Conservation (phyloP, 2,113 vertebrate genomes). For the Callorhinus ursinus region DNA sequence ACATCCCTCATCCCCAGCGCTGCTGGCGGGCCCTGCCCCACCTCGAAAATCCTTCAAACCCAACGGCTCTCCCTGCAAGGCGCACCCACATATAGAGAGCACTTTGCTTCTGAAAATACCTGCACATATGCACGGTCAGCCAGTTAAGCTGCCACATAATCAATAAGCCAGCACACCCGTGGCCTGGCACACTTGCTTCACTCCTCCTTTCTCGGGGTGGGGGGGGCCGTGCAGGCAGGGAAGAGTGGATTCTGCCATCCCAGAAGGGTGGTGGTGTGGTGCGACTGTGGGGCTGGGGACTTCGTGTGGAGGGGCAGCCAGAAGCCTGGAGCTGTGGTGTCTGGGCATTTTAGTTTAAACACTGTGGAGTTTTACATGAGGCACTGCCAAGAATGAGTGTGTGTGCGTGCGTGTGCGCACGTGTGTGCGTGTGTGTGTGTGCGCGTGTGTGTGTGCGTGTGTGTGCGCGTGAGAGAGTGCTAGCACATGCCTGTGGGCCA, state of each 20-base stretch:
- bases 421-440: background rate
- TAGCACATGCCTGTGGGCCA: too few species aligned
- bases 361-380: background rate
- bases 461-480: background rate
- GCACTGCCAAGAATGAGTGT: background rate
- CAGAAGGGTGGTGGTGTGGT: background rate
- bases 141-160: background rate
- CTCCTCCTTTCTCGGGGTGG: background rate
- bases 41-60: background rate
- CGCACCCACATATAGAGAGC: accelerated
- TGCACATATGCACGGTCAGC: background rate
- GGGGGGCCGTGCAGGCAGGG: background rate
- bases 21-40: background rate
- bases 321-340: background rate
- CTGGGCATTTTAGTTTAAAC: background rate
- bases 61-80: background rate
- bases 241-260: background rate
- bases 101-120: conserved; percentile 58
- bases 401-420: background rate
- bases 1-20: background rate
- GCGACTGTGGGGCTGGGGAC: too few species aligned
- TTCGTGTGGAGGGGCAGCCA: background rate
- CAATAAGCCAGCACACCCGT: background rate
- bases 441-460: background rate
- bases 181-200: background rate